Evolutionary conservation across 92 coral and sea anemone genomes (phyloP), one percentile per base, ranked within the genome.

Genomic region (Metridium senile): DNA sequence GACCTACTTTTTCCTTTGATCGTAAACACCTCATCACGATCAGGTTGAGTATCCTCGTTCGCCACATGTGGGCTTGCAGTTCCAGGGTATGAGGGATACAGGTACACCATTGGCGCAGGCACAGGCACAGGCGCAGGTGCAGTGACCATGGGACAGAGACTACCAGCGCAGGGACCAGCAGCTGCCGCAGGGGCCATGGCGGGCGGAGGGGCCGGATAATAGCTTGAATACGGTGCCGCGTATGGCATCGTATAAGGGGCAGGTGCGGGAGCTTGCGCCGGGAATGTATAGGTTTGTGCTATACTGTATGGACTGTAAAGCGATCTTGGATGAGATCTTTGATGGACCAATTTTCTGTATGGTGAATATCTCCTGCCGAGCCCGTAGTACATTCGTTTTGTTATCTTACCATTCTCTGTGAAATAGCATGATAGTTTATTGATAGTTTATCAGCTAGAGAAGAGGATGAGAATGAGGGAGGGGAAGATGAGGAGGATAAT

Each of bases 1-100:
- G 6, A 70, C 93, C 84, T 74, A 88, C 93, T 67, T 84, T 82
- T 69, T 58, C 84, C 89, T 71, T 66, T 75, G 82, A 84, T 70
- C 30, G 78, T 75, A 26, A 79, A 88, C 17, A 52, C 71, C 64
- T 88, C 93, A 33, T 87, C 53, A 49, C 93, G 78, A 30, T 88
- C 75, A 0, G 93, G 93, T 26, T 84, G 88, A 2, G 88, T 66
- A 34, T 81, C 80, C 62, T 74, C 86, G 23, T 58, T 51, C 22
- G 75, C 33, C 1, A 52, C 27, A 0, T 78, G 74, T 0, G 54
- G 19, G 19, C 17, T 0, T 51, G 4, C 59, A 30, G 28, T 57
- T 2, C 68, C 78, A 35, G 66, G 66, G 19, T 22, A 53, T 4
- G 63, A 31, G 47, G n/a, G n/a, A n/a, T 71, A 71, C 11, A 54